Evolutionary conservation across 1,140 invertebrate species (phyloP).

Genomic region (Lordiphosa collinella): DNA sequence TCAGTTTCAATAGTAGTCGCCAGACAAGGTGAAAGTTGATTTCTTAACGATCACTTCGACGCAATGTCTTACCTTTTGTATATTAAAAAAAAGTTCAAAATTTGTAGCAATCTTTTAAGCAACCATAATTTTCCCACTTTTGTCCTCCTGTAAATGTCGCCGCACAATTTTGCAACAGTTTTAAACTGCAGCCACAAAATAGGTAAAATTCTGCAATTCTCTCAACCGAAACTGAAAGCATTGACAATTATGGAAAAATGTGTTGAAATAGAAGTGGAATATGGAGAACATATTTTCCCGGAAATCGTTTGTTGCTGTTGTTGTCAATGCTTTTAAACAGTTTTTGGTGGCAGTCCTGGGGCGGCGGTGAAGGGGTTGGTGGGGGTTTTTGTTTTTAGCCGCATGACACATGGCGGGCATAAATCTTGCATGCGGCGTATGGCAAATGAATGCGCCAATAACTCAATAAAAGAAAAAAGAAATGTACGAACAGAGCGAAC

Average conservation of each 20-base stretch:
- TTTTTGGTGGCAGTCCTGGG: slow-evolving; percentile 10
- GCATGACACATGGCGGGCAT: slow-evolving; percentile 73
- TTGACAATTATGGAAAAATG: slow-evolving; percentile 32
- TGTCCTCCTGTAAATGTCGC: no score
- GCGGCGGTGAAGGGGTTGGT: neutral
- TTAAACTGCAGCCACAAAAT: neutral
- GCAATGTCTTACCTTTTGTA: no score
- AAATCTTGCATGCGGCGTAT: slow-evolving; percentile 73
- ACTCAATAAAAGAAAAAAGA: slow-evolving; percentile 55
- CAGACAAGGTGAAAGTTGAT: no score
- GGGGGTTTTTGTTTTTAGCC: slow-evolving; percentile 56
- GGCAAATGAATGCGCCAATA: slow-evolving; percentile 77
- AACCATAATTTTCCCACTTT: no score
- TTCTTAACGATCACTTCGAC: no score
- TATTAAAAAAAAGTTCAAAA: no score
- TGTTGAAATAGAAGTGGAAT: neutral
- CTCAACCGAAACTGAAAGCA: slow-evolving; percentile 21
- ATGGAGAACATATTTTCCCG: slow-evolving; percentile 30
- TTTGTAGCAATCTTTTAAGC: no score
- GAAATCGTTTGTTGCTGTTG: slow-evolving; percentile 30
- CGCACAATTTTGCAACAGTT: neutral
- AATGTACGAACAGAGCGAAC: slow-evolving; percentile 1
- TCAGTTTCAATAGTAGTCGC: no score
- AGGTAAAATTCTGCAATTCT: neutral
- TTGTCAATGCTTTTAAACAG: slow-evolving; percentile 37